phyloP scores from a whole-genome alignment of 2,797 vertebrate species.

The Buphagus erythrorhynchus region DNA sequence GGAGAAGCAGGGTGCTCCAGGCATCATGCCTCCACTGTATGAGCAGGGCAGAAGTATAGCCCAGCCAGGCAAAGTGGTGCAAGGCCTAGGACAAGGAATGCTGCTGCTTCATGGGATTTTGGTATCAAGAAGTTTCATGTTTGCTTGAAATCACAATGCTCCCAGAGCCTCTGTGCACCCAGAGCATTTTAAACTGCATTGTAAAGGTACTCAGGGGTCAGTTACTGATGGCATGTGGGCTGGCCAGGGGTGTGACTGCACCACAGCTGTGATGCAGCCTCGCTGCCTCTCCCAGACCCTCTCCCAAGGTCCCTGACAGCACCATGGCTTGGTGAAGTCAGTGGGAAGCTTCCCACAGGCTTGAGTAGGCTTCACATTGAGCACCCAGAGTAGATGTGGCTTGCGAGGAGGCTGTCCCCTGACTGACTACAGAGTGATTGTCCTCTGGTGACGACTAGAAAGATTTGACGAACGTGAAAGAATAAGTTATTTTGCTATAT shows the following conservation, averaged over 20 bases:
- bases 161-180: background rate
- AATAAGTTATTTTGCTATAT: background rate
- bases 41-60: background rate
- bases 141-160: background rate
- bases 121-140: background rate
- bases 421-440: background rate
- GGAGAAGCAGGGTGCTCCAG: background rate
- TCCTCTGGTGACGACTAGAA: background rate
- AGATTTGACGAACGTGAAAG: background rate
- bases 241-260: background rate
- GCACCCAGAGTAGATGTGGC: background rate
- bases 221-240: accelerated
- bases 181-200: background rate
- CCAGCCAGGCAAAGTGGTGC: background rate
- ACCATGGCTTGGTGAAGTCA: background rate
- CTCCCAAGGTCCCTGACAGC: background rate
- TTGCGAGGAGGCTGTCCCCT: background rate
- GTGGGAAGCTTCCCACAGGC: background rate
- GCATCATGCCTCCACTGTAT: background rate
- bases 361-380: accelerated
- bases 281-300: background rate
- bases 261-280: background rate
- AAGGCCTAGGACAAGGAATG: background rate
- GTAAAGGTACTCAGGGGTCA: background rate
- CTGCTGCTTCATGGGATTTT: accelerated